These are phyloP conservation scores for Ceyx cyanopectus DNA, from an alignment of 2,113 vertebrate genomes.

Conservation along the genomic window DNA sequence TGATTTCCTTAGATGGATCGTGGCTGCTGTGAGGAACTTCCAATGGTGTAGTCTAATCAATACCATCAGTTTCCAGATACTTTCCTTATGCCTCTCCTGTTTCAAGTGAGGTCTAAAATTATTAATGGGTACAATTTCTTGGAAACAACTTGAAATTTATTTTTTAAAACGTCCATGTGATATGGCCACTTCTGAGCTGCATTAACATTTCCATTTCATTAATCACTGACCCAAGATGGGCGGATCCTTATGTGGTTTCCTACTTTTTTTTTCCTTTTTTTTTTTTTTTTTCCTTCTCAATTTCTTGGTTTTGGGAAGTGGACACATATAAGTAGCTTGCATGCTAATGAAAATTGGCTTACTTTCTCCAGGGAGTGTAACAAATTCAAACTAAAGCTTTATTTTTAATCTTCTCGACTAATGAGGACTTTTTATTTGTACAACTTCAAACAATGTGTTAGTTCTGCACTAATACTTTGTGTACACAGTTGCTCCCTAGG, in stretches of 20 bases:
- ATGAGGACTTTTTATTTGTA: background rate
- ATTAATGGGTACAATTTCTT: slow-evolving; percentile 29
- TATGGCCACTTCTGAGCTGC: slow-evolving; percentile 5
- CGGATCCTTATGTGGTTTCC: background rate
- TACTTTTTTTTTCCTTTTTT: background rate
- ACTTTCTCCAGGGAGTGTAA: background rate
- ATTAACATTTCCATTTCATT: slow-evolving; percentile 34
- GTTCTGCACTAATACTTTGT: background rate
- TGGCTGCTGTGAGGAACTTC: slow-evolving; percentile 13
- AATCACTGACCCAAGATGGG: slow-evolving; percentile 28
- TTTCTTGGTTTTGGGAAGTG: slow-evolving; percentile 20
- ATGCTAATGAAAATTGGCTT: background rate
- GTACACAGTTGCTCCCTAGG: background rate
- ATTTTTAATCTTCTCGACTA: background rate
- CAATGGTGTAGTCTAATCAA: slow-evolving; percentile 13
- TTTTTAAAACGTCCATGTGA: slow-evolving; percentile 4
- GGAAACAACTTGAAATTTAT: background rate
- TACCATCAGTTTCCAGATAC: background rate
- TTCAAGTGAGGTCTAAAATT: background rate
- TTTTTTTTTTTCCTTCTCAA: background rate
- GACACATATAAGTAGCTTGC: background rate
- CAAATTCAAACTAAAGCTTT: background rate
- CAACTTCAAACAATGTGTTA: background rate
- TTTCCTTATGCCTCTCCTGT: background rate
- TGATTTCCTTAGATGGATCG: background rate